Conservation (phyloP, 2,888 invertebrate species). For the Microplitis manilae region DNA sequence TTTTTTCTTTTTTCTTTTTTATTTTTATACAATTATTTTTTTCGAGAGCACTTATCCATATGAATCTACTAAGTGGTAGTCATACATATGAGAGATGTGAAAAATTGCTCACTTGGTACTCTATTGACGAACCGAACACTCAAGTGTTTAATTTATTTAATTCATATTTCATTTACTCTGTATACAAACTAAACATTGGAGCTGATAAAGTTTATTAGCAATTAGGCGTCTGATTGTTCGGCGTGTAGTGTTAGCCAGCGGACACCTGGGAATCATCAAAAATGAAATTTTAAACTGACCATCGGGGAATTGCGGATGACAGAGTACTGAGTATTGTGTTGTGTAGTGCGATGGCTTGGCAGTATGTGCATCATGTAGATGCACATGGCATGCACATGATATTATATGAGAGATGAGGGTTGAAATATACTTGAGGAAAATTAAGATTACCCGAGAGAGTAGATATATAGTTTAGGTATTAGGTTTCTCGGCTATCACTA, state of each 20-base stretch:
- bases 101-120: conserved; percentile 1
- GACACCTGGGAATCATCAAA: background rate
- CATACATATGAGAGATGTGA: background rate
- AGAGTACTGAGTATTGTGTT: conserved; percentile 24
- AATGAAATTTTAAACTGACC: conserved; percentile 31
- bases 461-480: conserved; percentile 36
- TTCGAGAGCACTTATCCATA: conserved; percentile 9
- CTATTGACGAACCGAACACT: background rate
- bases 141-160: background rate
- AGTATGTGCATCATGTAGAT: conserved; percentile 19
- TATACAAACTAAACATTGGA: background rate
- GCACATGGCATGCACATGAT: conserved; percentile 21
- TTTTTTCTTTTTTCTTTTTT: background rate
- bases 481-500: background rate
- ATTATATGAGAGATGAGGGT: conserved; percentile 33
- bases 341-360: background rate
- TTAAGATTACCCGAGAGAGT: conserved; percentile 61
- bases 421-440: conserved; percentile 45
- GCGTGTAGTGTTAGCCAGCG: background rate
- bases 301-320: conserved; percentile 25
- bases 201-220: conserved; percentile 14
- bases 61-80: conserved; percentile 3
- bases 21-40: conserved; percentile 18
- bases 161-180: background rate
- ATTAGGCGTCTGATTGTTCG: background rate